A percentile compares a stretch with the other conserved stretches of the same genome.
Conservation (phyloP, 1,140 invertebrate genomes). For the Pseudomyrmex flavicornis region DNA sequence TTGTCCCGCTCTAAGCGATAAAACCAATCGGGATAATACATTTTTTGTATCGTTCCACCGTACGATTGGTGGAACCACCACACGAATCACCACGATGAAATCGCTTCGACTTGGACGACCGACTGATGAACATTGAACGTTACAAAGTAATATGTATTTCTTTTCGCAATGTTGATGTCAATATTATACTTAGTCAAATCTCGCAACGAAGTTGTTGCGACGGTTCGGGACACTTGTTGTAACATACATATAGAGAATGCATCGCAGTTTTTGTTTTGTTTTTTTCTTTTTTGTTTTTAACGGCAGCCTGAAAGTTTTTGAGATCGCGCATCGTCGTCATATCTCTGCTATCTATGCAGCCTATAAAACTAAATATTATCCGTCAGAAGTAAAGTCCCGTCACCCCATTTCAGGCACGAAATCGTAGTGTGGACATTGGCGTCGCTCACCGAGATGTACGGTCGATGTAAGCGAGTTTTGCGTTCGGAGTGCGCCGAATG, state of each 20-base stretch:
- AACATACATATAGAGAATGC: constrained; percentile 52
- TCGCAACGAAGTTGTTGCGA: constrained; percentile 27
- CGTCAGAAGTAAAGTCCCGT: not conserved
- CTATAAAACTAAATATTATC: constrained; percentile 28
- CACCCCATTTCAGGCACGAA: not conserved
- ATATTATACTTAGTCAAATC: constrained; percentile 69
- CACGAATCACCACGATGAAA: not conserved
- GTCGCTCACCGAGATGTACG: not conserved
- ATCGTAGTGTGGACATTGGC: not conserved
- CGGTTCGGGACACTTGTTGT: constrained; percentile 55
- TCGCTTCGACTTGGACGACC: constrained; percentile 51
- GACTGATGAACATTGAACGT: constrained; percentile 58
- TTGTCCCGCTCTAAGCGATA: constrained; percentile 50
- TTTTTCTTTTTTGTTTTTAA: constrained; percentile 30
- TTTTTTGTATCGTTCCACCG: not conserved
- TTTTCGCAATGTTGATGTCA: constrained; percentile 63
- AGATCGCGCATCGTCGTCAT: constrained; percentile 36
- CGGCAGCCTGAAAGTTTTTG: constrained; percentile 62
- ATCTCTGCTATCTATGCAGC: not conserved
- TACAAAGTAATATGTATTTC: constrained; percentile 64
- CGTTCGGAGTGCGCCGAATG: no score
- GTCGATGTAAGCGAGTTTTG: no score
- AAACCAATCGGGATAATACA: not conserved
- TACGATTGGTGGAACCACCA: not conserved
- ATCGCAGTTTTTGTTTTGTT: constrained; percentile 30